Evolutionary conservation across 2,888 invertebrate species (phyloP), one percentile per base, ranked within the genome.

Genomic region (Hylaea fasciaria): DNA sequence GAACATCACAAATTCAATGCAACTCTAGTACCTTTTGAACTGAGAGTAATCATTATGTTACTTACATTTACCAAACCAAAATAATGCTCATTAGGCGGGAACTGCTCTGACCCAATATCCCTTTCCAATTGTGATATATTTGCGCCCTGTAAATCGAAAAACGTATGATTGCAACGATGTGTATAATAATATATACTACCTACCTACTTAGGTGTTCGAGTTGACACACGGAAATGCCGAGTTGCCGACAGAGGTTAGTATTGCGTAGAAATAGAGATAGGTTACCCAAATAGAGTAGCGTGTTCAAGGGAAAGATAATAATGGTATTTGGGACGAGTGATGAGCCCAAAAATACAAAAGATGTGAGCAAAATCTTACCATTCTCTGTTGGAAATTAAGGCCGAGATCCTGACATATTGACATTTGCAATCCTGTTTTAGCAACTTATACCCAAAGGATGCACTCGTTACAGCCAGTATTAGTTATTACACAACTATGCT

Each of bases 11-110:
- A 32, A 22, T 22, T 22, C 22, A 22, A 3, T 22, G 22, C 2
- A 22, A 22, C n/a, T n/a, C n/a, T n/a, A n/a, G n/a, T n/a, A n/a
- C 5, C 22, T 22, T 22, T 22, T 22, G 3, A 13, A 13, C 13
- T 14, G 12, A 37, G n/a, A 40, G 8, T 14, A 40, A 40, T 13
- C 22, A 53, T 10, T 7, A 53, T 40, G 59, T 63, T 74, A 94
- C 97, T 95, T 93, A 98, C 98, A 94, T 99, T 99, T 70, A 99
- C 99, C 91, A 99, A 95, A 83, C 99, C 99, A 94, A 99, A 99
- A 91, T 98, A 99, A 91, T 99, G 99, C 88, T 99, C 99, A 91
- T 99, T 99, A 68, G 98, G 96, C 81, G 99, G 98, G 93, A 99
- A 98, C 87, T 98, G 97, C 93, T 99, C 99, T 78, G 98, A 96